Base-by-base conservation (phyloP, 2,113 vertebrate genomes). In the Lethenteron camtschaticum region DNA sequence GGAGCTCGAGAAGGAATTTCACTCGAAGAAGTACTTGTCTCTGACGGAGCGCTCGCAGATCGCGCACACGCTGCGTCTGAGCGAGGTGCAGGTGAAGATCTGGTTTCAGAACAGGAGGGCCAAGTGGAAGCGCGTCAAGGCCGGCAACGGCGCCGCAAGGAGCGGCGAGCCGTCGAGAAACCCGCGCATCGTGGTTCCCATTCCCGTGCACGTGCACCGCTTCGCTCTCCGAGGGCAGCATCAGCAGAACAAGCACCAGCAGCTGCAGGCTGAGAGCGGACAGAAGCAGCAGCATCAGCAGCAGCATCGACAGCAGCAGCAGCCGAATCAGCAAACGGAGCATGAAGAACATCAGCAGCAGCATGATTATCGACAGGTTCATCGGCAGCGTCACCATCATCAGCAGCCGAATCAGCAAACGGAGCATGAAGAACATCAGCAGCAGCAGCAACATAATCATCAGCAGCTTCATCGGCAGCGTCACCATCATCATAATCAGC, bases 81-180 rank as follows among this genome's bases (percentile, higher is more conserved):
- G 92, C 80, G 94, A 99, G 77, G 94, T 99, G 71, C 94, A 99
- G 79, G 94, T 99, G 72, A 99, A 99, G 80, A 99, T 99, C 82
- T 99, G 94, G 94, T 99, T 99, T 82, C 94, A 99, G 85, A 99
- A 99, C 84, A 81, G 94, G 41, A 78, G 94, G 56, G 94, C 94
- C 57, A 99, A 99, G 75, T 99, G 94, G 94, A 99, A 99, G 80
- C 85, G 94, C 24, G 92, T 99, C 71, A 99, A 99, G 70, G 94
- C 94, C 0, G 94, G 94, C 14, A 99, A 96, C 58, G 92, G 90
- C 72, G 96, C 90, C 80, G 91, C 89, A 81, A 96, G 96, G 78
- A 90, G 87, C 2, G 94, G 94, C 16, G 91, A 96, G 10, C 90
- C 92, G 2, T 88, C 86, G 68, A 78, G 92, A 72, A 99, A 99